phyloP scores from a whole-genome alignment of 2,113 vertebrate genomes.

The Solenodon paradoxus region DNA sequence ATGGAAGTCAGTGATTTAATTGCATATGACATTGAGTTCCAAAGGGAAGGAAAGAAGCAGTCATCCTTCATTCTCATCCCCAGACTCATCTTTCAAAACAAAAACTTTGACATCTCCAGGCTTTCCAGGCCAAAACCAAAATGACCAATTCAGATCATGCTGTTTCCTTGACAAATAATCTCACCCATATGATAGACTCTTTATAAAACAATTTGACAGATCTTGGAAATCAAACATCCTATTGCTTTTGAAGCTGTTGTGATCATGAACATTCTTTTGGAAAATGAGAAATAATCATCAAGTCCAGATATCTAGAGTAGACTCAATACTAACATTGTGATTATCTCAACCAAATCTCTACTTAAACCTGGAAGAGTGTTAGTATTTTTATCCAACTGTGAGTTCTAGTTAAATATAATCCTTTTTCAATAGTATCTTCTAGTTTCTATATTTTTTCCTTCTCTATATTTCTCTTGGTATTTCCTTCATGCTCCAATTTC shows the following conservation, averaged over 20 bases:
- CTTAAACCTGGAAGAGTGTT: too few relatives aligned
- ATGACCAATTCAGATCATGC: not conserved
- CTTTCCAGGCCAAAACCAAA: not conserved
- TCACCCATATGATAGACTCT: fast-evolving
- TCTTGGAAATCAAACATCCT: not conserved
- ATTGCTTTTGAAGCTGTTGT: not conserved
- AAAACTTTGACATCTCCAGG: not conserved
- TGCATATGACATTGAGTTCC: fast-evolving
- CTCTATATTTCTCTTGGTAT: not conserved
- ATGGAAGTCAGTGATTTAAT: fast-evolving
- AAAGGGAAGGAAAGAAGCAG: not conserved
- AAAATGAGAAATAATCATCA: not conserved
- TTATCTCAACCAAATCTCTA: not conserved
- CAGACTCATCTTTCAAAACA: not conserved
- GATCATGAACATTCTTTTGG: not conserved
- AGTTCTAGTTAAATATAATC: too few relatives aligned
- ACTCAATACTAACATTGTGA: not conserved
- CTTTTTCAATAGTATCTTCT: not conserved
- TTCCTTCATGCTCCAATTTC: not conserved
- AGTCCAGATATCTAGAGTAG: not conserved
- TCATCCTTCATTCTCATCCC: fast-evolving
- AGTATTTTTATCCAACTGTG: not conserved
- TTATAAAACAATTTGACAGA: not conserved
- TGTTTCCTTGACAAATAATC: not conserved
- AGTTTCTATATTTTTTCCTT: too few relatives aligned